Evolutionary conservation across 2,888 invertebrate genomes (phyloP), one percentile per base, ranked within the genome.

Genomic region (Lasioglossum lativentre): DNA sequence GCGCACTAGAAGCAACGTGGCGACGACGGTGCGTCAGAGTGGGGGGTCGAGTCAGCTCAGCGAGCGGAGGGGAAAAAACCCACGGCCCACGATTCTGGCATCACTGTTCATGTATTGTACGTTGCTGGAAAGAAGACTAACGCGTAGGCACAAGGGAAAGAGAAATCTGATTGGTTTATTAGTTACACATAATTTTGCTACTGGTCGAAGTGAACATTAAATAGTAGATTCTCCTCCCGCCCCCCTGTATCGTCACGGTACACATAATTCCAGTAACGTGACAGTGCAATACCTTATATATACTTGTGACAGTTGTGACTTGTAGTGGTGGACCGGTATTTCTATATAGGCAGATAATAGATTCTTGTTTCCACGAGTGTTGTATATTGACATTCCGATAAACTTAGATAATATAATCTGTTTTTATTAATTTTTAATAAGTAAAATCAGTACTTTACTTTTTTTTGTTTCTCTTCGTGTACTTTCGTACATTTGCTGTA

Each of bases 331-430:
- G 38, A 68, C 38, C 66, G 23, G 34, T 66, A 38, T 68, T 68
- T 68, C 38, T 68, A 14, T 40, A 0, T 40, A 8, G 12, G 40
- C 40, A 40, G 0, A n/a, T 0, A 38, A 10, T 4, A n/a, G 23
- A 23, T 52, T 68, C 10, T 40, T 40, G 1, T 38, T 40, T 12
- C 12, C 23, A 40, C 40, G 23, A 63, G 16, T 16, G 3, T 5
- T 68, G n/a, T 40, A 68, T 38, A 40, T 38, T 40, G 34, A 38
- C 14, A 38, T 14, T 1, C 19, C 38, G 40, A 70, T 38, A 70
- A 70, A 70, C n/a, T 12, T 68, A 38, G 38, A 68, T 68, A 68
- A 68, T 38, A 68, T 23, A 68, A 68, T 23, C 10, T n/a, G n/a
- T n/a, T n/a, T n/a, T n/a, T n/a, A n/a, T n/a, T n/a, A n/a, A n/a